Evolutionary conservation across 2,797 vertebrate species (phyloP), one percentile per base, ranked within the genome.

Genomic region (Sarcoramphus papa): DNA sequence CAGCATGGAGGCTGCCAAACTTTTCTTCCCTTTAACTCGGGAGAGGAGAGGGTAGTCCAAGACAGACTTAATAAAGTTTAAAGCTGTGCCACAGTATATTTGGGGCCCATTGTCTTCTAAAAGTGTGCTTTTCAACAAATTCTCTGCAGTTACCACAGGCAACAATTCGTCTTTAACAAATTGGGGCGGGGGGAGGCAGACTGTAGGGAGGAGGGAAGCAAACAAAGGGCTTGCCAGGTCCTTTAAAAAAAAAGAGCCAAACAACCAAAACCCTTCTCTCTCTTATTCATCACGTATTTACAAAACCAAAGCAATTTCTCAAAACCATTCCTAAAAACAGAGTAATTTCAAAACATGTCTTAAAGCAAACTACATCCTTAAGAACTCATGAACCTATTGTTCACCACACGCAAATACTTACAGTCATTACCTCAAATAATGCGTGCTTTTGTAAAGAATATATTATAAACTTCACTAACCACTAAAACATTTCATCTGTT

Each of bases 1-100:
- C 98, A 98, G 99, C 97, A 19, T 98, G 99, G 95, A 97, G 97
- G 97, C 98, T 97, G 98, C 98, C 98, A 98, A 98, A 98, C 98
- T 97, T 98, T 98, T 98, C 97, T 98, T 98, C 97, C 96, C 96
- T 97, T 97, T 93, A 97, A 97, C 97, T 97, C 7, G 1, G 69
- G 95, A 97, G 86, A 95, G 92, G 96, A 97, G 96, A 96, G 96
- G 59, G 78, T 96, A 96, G 95, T 95, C 96, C 96, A 97, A 98
- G 98, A 80, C 97, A 97, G 98, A 98, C 98, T 98, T 98, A 98
- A 98, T 98, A 98, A 98, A 98, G 97, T 98, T 98, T 98, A 98
- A 98, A 98, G 96, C 97, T 97, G 91, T 97, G 97, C 97, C 97
- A 97, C 94, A 97, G 97, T 96, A 92, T 97, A 98, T 97, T 97